Percentiles rank a stretch among this genome's conserved stretches.
phyloP scores from a whole-genome alignment of 2,888 invertebrate genomes.

The Sycophila texana region DNA sequence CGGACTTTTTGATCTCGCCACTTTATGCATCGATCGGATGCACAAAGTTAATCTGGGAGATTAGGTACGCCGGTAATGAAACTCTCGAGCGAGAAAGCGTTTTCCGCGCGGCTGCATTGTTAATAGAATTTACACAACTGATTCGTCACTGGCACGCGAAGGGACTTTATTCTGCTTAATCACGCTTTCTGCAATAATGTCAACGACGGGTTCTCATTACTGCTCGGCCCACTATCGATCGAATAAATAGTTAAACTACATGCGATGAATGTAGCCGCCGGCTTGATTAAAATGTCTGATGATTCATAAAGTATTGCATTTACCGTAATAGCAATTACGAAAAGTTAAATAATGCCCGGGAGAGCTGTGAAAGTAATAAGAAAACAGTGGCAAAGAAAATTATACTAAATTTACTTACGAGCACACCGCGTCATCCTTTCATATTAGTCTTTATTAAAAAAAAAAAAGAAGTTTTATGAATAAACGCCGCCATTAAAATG shows the following conservation, averaged over 20 bases:
- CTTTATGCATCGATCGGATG: neutral
- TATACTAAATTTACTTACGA: neutral
- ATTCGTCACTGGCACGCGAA: constrained; percentile 48
- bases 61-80: constrained; percentile 22
- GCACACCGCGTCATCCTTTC: neutral
- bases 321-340: neutral
- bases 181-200: constrained; percentile 27
- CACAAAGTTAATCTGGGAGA: neutral
- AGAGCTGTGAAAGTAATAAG: neutral
- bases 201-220: neutral
- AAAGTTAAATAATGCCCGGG: constrained; percentile 4
- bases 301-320: constrained; percentile 27
- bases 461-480: neutral
- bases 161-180: constrained; percentile 46
- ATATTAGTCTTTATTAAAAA: constrained; percentile 2
- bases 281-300: constrained; percentile 37
- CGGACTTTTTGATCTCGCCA: too few species aligned
- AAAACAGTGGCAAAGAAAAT: constrained; percentile 1
- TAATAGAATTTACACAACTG: constrained; percentile 52
- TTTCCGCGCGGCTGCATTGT: constrained; percentile 15
- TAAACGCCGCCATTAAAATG: neutral
- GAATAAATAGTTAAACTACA: constrained; percentile 8
- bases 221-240: neutral
- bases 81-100: constrained; percentile 10
- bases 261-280: neutral